Percentiles rank a stretch among this genome's conserved stretches.
These are phyloP conservation scores for Celastrina argiolus DNA, from an alignment of 2,888 invertebrate species.

Conservation along the genomic window DNA sequence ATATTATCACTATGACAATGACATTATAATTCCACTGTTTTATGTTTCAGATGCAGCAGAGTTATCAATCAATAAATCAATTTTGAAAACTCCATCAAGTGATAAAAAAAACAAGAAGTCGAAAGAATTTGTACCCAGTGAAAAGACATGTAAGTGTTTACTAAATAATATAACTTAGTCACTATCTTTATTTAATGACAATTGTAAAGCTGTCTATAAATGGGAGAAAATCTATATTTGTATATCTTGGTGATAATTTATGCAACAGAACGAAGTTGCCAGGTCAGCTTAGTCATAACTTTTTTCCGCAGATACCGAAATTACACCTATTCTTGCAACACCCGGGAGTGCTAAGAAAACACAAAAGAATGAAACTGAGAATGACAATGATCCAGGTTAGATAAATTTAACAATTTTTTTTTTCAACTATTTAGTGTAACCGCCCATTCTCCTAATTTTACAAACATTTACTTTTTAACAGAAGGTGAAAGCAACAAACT, in stretches of 20 bases:
- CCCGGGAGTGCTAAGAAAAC: neutral
- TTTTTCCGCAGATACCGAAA: slow-evolving; percentile 20
- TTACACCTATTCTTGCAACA: neutral
- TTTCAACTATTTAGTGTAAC: no score
- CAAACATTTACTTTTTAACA: neutral
- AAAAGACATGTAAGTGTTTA: slow-evolving; percentile 2
- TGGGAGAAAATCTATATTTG: no score
- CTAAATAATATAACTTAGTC: neutral
- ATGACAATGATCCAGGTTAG: slow-evolving; percentile 3
- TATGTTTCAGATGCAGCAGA: neutral
- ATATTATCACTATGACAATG: neutral
- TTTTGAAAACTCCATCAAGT: slow-evolving; percentile 23
- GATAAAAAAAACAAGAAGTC: slow-evolving; percentile 25
- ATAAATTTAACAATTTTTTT: no score
- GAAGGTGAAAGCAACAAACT: neutral
- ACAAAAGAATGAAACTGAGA: neutral
- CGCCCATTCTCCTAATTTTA: no score
- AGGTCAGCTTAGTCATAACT: no score
- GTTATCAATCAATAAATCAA: slow-evolving; percentile 25
- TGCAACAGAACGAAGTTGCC: no score
- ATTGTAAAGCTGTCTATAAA: no score
- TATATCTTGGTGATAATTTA: no score
- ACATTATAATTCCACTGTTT: no score
- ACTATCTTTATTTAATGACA: no score
- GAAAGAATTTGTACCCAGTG: neutral